These are phyloP conservation scores for Rhynchomys soricoides DNA, from an alignment of 2,113 vertebrate species.

Conservation along the genomic window DNA sequence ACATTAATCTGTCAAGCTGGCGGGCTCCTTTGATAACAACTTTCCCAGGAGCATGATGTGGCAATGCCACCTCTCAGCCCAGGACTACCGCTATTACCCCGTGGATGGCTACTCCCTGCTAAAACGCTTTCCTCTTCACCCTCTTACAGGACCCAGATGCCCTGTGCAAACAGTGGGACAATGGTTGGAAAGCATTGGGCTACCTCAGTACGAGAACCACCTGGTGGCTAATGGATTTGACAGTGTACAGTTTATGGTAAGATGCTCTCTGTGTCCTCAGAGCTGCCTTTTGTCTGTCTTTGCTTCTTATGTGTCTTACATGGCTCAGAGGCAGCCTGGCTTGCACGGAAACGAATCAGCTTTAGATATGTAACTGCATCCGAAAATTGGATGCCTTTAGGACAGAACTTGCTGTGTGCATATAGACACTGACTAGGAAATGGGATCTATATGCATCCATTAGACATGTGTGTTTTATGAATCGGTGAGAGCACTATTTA, in stretches of 20 bases:
- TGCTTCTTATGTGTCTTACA: conserved; percentile 82
- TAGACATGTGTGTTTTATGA: conserved; percentile 68
- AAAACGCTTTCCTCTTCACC: conserved; percentile 98
- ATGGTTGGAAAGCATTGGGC: conserved; percentile 98
- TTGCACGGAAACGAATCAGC: conserved; percentile 78
- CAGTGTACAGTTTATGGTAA: conserved; percentile 99
- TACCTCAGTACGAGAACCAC: conserved; percentile 99
- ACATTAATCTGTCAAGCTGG: conserved; percentile 93
- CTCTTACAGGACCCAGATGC: conserved; percentile 98
- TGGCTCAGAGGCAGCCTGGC: conserved; percentile 82
- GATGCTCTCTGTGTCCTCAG: conserved; percentile 85
- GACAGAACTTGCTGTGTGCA: conserved; percentile 74
- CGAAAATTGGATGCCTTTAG: conserved; percentile 74
- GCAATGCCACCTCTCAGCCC: conserved; percentile 99
- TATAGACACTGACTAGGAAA: conserved; percentile 68
- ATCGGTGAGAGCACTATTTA: conserved; percentile 58
- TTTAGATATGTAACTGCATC: conserved; percentile 78
- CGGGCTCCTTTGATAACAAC: conserved; percentile 99
- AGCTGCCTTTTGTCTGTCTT: conserved; percentile 86
- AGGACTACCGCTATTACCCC: conserved; percentile 98
- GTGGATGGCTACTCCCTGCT: conserved; percentile 98
- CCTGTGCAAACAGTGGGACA: conserved; percentile 97
- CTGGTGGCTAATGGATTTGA: conserved; percentile 99
- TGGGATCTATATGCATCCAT: conserved; percentile 58
- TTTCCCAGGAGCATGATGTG: conserved; percentile 98